Evolutionary conservation across 2,888 invertebrate genomes (phyloP).

Genomic region (Allacma fusca): DNA sequence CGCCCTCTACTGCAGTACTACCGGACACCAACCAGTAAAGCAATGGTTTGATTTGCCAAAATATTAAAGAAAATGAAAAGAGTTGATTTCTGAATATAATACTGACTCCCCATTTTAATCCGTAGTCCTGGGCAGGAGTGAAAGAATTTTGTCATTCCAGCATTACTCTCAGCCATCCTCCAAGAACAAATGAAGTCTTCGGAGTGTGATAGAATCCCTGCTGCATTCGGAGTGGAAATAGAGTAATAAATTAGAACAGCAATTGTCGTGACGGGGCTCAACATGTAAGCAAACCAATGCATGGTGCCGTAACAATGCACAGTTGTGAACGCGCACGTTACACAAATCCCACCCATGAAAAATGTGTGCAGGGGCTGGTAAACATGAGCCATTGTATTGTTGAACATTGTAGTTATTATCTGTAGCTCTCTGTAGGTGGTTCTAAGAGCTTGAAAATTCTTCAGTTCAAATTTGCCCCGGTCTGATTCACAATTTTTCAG

Average conservation of each 20-base stretch:
- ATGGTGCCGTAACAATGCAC: not conserved
- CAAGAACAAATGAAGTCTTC: not conserved
- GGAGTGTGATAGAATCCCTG: not conserved
- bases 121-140: not conserved
- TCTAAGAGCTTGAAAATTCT: not conserved
- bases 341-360: not conserved
- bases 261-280: not conserved
- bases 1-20: no score
- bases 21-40: not conserved
- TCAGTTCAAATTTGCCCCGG: no score
- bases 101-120: slow-evolving; percentile 20
- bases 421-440: not conserved
- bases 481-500: no score
- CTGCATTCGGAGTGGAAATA: not conserved
- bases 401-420: not conserved
- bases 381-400: not conserved
- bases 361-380: slow-evolving; percentile 13
- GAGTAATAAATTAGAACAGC: not conserved
- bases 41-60: slow-evolving; percentile 1
- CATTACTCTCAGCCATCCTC: not conserved
- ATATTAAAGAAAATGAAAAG: slow-evolving; percentile 5
- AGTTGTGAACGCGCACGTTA: not conserved
- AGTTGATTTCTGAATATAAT: not conserved
- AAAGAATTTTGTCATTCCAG: not conserved
- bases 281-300: slow-evolving; percentile 4